Evolutionary conservation across 1,140 invertebrate genomes (phyloP).

Genomic region (Mycetomoellerius zeteki): DNA sequence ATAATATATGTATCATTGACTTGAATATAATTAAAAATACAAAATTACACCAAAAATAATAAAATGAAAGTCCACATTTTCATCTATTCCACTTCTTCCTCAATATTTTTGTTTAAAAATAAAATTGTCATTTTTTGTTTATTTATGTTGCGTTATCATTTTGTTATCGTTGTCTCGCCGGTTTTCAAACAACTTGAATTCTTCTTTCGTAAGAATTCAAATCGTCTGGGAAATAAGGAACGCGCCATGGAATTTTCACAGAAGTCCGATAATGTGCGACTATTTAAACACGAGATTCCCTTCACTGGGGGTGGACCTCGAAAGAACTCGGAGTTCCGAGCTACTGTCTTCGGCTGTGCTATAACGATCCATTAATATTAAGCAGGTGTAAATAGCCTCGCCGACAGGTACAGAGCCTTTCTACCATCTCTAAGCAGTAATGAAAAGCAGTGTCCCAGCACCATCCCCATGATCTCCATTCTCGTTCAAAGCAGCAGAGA

Average conservation of each 20-base stretch:
- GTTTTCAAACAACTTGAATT: not conserved
- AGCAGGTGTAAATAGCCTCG: conserved; percentile 39
- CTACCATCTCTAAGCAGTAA: conserved; percentile 28
- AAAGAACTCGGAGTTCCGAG: not conserved
- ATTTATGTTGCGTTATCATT: too few species aligned
- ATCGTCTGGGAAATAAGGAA: not conserved
- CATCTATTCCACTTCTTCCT: too few species aligned
- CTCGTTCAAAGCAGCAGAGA: not conserved
- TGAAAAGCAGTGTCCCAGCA: conserved; percentile 24
- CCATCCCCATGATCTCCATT: too few species aligned
- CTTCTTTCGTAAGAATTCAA: not conserved
- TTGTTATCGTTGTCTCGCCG: not conserved
- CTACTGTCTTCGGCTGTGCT: not conserved
- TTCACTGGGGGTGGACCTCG: not conserved
- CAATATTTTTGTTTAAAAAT: not conserved
- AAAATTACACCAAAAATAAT: too few species aligned
- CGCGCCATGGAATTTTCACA: not conserved
- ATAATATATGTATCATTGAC: too few species aligned
- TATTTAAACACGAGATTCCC: conserved; percentile 5
- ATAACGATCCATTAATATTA: conserved; percentile 61
- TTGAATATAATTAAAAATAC: too few species aligned
- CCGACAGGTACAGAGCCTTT: not conserved
- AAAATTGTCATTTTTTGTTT: not conserved
- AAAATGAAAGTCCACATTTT: too few species aligned
- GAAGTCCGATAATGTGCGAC: not conserved